Evolutionary conservation across 2,113 vertebrate species (phyloP).

Genomic region (Potamarius usumacintae): DNA sequence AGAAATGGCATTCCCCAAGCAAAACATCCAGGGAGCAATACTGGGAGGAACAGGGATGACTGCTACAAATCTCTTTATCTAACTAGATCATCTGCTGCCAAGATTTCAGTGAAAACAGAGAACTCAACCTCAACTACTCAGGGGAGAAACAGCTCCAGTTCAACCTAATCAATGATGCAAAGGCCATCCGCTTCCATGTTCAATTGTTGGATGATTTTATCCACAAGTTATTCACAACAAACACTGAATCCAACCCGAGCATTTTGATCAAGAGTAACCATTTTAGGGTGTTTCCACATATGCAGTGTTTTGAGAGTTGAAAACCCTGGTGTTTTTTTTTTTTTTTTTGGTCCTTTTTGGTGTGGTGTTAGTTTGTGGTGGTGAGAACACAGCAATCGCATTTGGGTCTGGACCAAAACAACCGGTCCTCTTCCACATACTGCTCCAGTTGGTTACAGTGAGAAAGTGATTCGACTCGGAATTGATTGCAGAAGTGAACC

Average conservation of each 20-base stretch:
- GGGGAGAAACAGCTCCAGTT: too few relatives aligned
- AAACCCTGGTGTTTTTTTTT: background rate
- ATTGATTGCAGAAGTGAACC: too few relatives aligned
- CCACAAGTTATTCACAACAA: background rate
- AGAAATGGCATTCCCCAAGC: constrained; percentile 27
- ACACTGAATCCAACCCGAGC: background rate
- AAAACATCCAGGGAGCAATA: constrained; percentile 27
- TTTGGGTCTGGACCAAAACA: background rate
- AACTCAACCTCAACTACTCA: too few relatives aligned
- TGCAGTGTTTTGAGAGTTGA: background rate
- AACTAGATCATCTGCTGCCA: constrained; percentile 28
- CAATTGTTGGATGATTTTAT: background rate
- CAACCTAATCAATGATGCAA: too few relatives aligned
- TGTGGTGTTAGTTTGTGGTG: background rate
- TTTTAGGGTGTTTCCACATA: background rate
- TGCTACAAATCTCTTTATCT: constrained; percentile 38
- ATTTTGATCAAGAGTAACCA: background rate
- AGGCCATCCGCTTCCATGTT: background rate
- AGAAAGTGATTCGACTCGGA: too few relatives aligned
- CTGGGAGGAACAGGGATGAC: constrained; percentile 27
- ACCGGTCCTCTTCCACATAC: background rate
- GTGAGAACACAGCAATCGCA: background rate
- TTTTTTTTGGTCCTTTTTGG: background rate
- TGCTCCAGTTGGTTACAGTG: background rate
- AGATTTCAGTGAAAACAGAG: constrained; percentile 7